Base-by-base conservation (phyloP, 2,113 vertebrate genomes). In the Poeciliopsis retropinna region DNA sequence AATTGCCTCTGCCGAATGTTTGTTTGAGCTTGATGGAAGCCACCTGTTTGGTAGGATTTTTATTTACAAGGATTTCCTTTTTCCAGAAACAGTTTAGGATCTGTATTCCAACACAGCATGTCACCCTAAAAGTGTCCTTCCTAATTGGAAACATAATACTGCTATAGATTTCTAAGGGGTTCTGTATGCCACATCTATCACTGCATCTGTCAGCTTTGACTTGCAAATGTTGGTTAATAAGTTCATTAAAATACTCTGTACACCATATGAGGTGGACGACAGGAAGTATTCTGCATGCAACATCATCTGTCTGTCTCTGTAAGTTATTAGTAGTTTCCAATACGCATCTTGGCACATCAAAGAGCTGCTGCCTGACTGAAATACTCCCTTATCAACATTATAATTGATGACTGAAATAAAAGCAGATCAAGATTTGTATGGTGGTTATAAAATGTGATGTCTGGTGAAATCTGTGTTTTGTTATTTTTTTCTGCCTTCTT, bases 31-130 rank as follows among this genome's bases (percentile, higher is more conserved):
- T 30, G 27, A 67, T 67, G 13, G 11, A 29, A 27, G 28, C 39
- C 41, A 29, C 6, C 39, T 67, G 66, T 30, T 47, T 67, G 29
- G 44, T 14, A 67, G 41, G 41, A 11, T n/a, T 4, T 28, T 17
- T 69, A 64, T 4, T 64, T 57, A 32, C 9, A 39, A 15, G 1
- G 51, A 47, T 70, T 70, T 77, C 9, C 60, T 70, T 9, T 76
- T 66, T 6, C 27, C n/a, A 47, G 34, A 37, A 41, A 61, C n/a
- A 78, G 19, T 60, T 27, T 57, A 61, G 51, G 63, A 67, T 61
- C 28, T 2, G 3, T 32, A 11, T 22, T 9, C 5, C 71, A 3
- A 29, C 31, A 30, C 32, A 47, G 41, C 28, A 30, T 19, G 5
- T 47, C 44, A 47, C n/a, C n/a, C 31, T 72, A 51, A n/a, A 32